Evolutionary conservation across 2,888 invertebrate genomes (phyloP).

Genomic region (Magallana nippona): DNA sequence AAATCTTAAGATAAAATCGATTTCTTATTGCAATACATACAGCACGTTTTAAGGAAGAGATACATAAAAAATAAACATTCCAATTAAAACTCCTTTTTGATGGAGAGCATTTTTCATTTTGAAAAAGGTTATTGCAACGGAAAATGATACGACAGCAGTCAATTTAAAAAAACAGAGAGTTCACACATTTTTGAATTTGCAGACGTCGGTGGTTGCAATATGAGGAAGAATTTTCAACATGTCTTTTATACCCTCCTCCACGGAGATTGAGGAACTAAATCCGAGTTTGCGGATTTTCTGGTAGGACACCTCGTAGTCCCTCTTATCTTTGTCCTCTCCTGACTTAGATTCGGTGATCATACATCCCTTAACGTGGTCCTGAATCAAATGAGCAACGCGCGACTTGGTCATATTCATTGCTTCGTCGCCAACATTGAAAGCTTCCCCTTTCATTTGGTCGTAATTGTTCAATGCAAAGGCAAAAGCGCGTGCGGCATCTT

Average conservation of each 20-base stretch:
- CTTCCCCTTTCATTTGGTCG: conserved; percentile 74
- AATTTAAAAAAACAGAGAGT: background rate
- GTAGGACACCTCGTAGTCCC: conserved; percentile 79
- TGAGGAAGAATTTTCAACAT: conserved; percentile 75
- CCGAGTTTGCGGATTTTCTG: conserved; percentile 75
- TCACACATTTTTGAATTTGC: conserved; percentile 67
- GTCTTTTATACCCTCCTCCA: conserved; percentile 76
- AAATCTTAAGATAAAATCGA: too few species aligned
- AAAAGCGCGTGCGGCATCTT: conserved; percentile 78
- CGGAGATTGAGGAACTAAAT: conserved; percentile 72
- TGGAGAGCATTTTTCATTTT: too few species aligned
- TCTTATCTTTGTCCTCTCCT: conserved; percentile 78
- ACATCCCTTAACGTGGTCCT: conserved; percentile 71
- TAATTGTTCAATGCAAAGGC: conserved; percentile 76
- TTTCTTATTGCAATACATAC: too few species aligned
- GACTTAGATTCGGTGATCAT: conserved; percentile 68
- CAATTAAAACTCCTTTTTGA: too few species aligned
- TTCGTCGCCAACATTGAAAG: conserved; percentile 79
- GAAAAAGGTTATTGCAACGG: too few species aligned
- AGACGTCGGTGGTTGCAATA: conserved; percentile 59
- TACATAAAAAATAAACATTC: too few species aligned
- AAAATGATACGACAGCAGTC: too few species aligned
- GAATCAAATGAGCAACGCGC: conserved; percentile 74
- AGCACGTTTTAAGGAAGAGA: too few species aligned
- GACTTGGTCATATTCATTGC: conserved; percentile 78